Percentiles rank a stretch among this genome's conserved stretches.
phyloP scores from a whole-genome alignment of 1,140 invertebrate species.

The Adelges cooleyi region DNA sequence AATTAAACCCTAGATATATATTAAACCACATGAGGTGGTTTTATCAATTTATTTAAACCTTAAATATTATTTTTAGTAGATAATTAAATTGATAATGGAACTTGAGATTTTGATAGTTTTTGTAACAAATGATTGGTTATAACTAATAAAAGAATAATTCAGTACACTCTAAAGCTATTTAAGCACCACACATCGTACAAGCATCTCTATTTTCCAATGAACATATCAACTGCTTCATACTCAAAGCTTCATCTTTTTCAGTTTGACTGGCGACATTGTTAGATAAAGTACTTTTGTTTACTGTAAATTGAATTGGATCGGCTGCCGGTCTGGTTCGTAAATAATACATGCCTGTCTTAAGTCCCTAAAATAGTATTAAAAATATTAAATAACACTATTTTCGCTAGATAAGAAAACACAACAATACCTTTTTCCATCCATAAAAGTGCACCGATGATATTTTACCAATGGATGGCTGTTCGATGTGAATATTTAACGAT shows the following conservation, averaged over 20 bases:
- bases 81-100: no score
- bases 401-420: neutral
- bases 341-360: conserved; percentile 99
- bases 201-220: conserved; percentile 82
- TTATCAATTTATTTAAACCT: no score
- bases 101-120: no score
- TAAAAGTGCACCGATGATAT: conserved; percentile 97
- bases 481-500: conserved; percentile 93
- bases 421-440: conserved; percentile 77
- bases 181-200: conserved; percentile 63
- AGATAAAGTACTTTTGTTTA: conserved; percentile 74
- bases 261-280: conserved; percentile 33
- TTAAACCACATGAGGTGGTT: no score
- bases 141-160: no score
- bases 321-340: conserved; percentile 92
- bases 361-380: conserved; percentile 45
- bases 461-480: conserved; percentile 84
- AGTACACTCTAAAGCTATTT: neutral
- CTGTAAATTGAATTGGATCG: conserved; percentile 94
- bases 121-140: no score
- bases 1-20: no score
- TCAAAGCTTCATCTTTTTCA: conserved; percentile 37
- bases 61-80: no score
- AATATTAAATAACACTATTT: neutral
- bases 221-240: conserved; percentile 68